A percentile compares a stretch with the other conserved stretches of the same genome.
Evolutionary conservation across 2,888 invertebrate species (phyloP).

Genomic region (Trachelus tabidus): DNA sequence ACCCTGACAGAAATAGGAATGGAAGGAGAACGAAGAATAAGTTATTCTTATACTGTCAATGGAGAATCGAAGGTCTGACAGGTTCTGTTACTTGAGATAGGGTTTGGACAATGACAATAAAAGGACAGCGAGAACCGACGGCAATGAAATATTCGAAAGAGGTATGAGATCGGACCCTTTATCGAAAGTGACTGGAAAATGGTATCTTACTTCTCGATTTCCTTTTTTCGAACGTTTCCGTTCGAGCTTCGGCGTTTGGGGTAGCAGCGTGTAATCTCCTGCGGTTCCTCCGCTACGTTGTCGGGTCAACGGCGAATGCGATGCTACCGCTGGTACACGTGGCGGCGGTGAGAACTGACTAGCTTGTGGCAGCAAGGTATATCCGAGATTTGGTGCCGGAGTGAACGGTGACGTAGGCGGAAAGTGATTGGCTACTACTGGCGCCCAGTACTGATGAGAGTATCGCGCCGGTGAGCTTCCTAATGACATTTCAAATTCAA

Average conservation of each 20-base stretch:
- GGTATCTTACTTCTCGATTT: conserved; percentile 51
- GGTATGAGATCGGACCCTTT: not conserved
- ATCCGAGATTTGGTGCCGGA: conserved; percentile 51
- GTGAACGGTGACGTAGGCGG: conserved; percentile 76
- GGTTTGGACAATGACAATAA: too few relatives aligned
- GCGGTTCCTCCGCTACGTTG: conserved; percentile 57
- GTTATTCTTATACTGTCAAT: too few relatives aligned
- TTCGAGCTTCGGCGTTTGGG: conserved; percentile 61
- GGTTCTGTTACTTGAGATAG: too few relatives aligned
- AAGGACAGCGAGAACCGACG: too few relatives aligned
- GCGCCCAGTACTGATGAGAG: conserved; percentile 74
- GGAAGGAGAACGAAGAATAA: too few relatives aligned
- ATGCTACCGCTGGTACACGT: conserved; percentile 41
- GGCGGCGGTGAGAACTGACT: conserved; percentile 58
- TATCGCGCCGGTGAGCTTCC: conserved; percentile 69
- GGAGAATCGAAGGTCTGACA: too few relatives aligned
- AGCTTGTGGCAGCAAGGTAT: conserved; percentile 56
- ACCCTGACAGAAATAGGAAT: too few relatives aligned
- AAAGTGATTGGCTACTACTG: conserved; percentile 79
- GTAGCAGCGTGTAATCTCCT: conserved; percentile 60
- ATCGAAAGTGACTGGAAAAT: too few relatives aligned
- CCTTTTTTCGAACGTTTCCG: conserved; percentile 59
- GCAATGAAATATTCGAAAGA: not conserved
- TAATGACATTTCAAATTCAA: conserved; percentile 46
- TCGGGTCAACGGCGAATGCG: conserved; percentile 52